These are phyloP conservation scores for Apamea sordens DNA, from an alignment of 2,888 invertebrate species.

Conservation along the genomic window DNA sequence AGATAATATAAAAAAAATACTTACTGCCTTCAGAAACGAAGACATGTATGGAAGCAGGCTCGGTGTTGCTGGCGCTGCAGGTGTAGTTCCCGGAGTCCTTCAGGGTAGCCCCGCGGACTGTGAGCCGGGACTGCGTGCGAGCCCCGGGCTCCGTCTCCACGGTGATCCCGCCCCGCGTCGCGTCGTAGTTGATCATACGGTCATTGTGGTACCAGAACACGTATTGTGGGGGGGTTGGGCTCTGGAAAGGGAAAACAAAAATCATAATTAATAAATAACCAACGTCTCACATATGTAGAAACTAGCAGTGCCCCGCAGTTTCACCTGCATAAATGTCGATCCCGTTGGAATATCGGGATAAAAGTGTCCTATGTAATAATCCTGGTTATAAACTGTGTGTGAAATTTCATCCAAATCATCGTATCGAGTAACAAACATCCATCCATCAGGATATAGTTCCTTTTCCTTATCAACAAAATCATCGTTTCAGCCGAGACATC, in stretches of 20 bases:
- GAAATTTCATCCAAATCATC: too few relatives aligned
- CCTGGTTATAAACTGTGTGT: too few relatives aligned
- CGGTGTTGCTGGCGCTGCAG: slow-evolving; percentile 97
- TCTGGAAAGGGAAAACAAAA: slow-evolving; percentile 89
- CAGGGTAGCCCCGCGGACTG: slow-evolving; percentile 95
- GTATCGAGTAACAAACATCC: too few relatives aligned
- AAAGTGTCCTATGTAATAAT: too few relatives aligned
- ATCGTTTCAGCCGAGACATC: not conserved
- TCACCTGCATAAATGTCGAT: too few relatives aligned
- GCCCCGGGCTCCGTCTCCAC: slow-evolving; percentile 97
- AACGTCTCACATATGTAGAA: not conserved
- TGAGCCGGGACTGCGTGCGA: slow-evolving; percentile 95
- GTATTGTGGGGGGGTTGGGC: slow-evolving; percentile 97
- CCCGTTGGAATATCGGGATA: too few relatives aligned
- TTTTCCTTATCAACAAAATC: not conserved
- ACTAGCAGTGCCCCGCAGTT: too few relatives aligned
- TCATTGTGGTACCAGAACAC: slow-evolving; percentile 99
- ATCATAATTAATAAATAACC: not conserved
- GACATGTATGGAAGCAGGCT: slow-evolving; percentile 96
- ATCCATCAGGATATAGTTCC: too few relatives aligned
- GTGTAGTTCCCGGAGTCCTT: slow-evolving; percentile 98
- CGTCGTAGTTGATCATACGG: slow-evolving; percentile 98
- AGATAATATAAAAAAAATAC: slow-evolving; percentile 64
- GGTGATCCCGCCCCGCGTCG: slow-evolving; percentile 94
- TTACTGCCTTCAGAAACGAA: slow-evolving; percentile 96